These are phyloP conservation scores for Balearica regulorum DNA, from an alignment of 2,797 vertebrate species.

Conservation along the genomic window DNA sequence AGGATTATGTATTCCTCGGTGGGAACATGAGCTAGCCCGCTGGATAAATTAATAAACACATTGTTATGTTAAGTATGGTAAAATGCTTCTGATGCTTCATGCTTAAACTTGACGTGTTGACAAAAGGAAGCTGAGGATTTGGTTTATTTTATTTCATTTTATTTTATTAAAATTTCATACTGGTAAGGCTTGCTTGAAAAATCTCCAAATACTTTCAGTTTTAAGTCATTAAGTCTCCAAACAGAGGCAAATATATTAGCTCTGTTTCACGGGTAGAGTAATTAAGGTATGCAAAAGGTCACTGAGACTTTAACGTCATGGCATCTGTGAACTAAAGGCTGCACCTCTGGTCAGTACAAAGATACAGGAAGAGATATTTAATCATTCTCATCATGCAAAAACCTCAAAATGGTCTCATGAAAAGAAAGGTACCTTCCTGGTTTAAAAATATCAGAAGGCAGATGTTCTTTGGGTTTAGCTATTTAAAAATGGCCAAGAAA, in stretches of 20 bases:
- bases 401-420: not conserved
- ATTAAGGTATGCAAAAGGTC: not conserved
- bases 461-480: not conserved
- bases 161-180: not conserved
- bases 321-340: not conserved
- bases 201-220: not conserved
- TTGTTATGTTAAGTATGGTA: conserved; percentile 11
- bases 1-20: not conserved
- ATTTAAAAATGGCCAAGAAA: not conserved
- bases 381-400: not conserved
- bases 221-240: not conserved
- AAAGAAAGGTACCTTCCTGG: not conserved
- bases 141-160: not conserved
- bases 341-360: not conserved
- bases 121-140: not conserved
- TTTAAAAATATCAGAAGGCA: not conserved
- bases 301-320: not conserved
- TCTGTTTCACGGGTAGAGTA: not conserved
- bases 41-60: conserved; percentile 44
- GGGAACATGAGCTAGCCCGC: not conserved
- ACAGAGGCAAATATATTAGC: not conserved
- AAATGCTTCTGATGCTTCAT: not conserved
- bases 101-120: not conserved
- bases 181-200: not conserved
- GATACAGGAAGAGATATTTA: not conserved